Evolutionary conservation across 2,797 vertebrate genomes (phyloP), one percentile per base, ranked within the genome.

Genomic region (Propithecus perrieri): DNA sequence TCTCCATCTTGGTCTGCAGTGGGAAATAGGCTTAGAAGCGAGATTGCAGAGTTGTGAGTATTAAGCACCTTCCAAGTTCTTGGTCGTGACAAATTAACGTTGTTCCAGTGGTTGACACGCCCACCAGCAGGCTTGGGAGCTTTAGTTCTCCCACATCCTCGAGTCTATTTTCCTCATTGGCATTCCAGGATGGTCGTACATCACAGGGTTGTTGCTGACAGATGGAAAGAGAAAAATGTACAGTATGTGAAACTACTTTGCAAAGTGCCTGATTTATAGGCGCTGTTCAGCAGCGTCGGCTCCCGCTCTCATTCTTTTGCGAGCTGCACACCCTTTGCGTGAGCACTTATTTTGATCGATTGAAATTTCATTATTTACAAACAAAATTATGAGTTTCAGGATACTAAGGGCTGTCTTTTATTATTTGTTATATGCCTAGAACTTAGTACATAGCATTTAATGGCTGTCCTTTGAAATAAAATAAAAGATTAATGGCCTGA

Each of bases 231-330:
- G 12, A n/a, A 85, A 53, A 55, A 38, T 20, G 17, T 15, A 5
- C 13, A 15, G 7, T 15, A 7, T 28, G 11, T 26, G 43, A 14
- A 41, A 26, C 13, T 0, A 0, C 10, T 35, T 33, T 18, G 43
- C 46, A 26, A 35, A 53, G 57, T 4, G 67, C 0, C 7, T 35
- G 59, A 61, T n/a, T 76, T 14, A 76, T 24, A 55, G 57, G 2
- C 5, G 10, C 48, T 7, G 0, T 13, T 18, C 35, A 1, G 0
- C 7, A 1, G 7, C 0, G 1, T 13, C 0, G 4, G 15, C 17
- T 2, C 18, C 24, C 8, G 35, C 59, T 26, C 30, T 17, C 2
- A 0, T 0, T 65, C 7, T 57, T 55, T 18, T 4, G 1, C 4
- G 4, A 43, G 53, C 5, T 4, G 12, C 2, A 20, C n/a, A 33